Base-by-base conservation (phyloP, 2,888 invertebrate species). In the Ophioninae sp. region DNA sequence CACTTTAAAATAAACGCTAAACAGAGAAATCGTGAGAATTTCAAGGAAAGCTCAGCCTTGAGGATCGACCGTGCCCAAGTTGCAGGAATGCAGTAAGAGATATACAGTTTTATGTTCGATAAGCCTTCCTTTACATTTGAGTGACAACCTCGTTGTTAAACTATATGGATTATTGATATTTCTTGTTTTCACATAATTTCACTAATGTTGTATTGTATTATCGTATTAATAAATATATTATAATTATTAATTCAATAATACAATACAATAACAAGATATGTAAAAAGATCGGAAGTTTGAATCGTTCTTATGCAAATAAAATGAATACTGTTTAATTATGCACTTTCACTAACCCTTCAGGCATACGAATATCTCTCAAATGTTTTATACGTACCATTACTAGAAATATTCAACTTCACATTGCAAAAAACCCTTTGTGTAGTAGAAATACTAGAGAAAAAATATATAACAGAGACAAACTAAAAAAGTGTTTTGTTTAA, bases 1-100 rank as follows among this genome's bases (percentile, higher is more conserved):
- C 39, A 74, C 61, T 69, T 63, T 22, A 23, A 51, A 74, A 74
- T 37, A 63, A 71, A 58, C 39, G 63, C 56, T 63, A 63, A 69
- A 69, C 69, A 41, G 17, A 44, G 69, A 41, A 71, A 69, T 65
- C 39, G 22, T 63, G 69, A 81, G 75, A 76, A 76, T 81, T 81
- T 76, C 81, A 81, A 81, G 81, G 81, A 56, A 71, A 71, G 64
- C 44, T 69, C 41, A 75, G 39, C 81, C 75, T 30, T 81, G 69
- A 20, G n/a, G 41, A 56, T 59, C 63, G 58, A 81, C 58, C 22
- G 69, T 63, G 63, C 65, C 64, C 51, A 51, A 51, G 22, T 51
- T 74, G 56, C 23, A n/a, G 39, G 39, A 69, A 81, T 39, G 23
- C 65, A 37, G 30, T n/a, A 39, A 30, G 51, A 69, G 23, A 61